Conservation (phyloP, 1,140 invertebrate species). For the Pemphigus obesinymphae region DNA sequence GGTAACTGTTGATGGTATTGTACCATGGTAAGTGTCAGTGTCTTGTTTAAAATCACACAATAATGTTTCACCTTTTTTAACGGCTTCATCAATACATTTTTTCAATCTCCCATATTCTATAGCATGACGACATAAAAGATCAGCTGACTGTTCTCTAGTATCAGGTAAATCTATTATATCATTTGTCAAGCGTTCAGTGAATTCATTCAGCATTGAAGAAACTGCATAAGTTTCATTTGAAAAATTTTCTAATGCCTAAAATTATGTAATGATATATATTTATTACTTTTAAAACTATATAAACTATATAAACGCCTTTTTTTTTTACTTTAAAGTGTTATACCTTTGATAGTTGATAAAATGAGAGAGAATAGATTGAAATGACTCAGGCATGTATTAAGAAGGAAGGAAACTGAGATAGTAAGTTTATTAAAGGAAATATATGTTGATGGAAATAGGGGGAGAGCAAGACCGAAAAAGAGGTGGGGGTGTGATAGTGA, state of each 20-base stretch:
- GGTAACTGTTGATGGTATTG: constrained; percentile 62
- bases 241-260: constrained; percentile 88
- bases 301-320: neutral
- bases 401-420: no score
- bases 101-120: constrained; percentile 64
- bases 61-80: constrained; percentile 77
- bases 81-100: constrained; percentile 74
- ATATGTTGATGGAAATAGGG: no score
- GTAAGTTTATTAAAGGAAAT: no score
- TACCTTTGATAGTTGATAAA: no score
- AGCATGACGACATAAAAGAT: constrained; percentile 23
- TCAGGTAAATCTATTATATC: constrained; percentile 42
- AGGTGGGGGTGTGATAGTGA: no score
- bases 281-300: neutral
- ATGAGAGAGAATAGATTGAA: no score
- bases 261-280: neutral
- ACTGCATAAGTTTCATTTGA: constrained; percentile 83
- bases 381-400: no score
- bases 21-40: constrained; percentile 46
- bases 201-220: constrained; percentile 73
- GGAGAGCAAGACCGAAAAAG: no score
- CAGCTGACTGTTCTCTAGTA: constrained; percentile 18
- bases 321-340: neutral
- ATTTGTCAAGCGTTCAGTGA: constrained; percentile 72
- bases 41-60: constrained; percentile 59